These are phyloP conservation scores for Mylabris sibirica DNA, from an alignment of 2,888 invertebrate genomes.

Conservation along the genomic window DNA sequence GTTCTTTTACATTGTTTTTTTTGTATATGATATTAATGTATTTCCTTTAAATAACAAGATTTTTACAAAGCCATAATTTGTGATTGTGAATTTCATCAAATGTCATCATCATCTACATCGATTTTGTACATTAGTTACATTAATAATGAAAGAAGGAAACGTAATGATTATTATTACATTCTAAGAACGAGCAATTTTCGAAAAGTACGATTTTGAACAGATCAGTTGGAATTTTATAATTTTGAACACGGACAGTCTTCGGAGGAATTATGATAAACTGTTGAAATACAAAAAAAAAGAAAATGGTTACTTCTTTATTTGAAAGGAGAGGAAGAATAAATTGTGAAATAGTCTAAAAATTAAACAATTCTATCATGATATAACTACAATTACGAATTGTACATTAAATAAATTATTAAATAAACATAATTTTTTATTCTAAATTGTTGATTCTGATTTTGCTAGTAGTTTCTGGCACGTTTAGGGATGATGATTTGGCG, in stretches of 20 bases:
- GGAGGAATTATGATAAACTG: not conserved
- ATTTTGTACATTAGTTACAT: not conserved
- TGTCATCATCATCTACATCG: not conserved
- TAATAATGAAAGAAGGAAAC: not conserved
- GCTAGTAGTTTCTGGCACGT: too few species aligned
- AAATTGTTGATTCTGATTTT: too few species aligned
- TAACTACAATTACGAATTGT: not conserved
- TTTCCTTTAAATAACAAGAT: slow-evolving; percentile 12
- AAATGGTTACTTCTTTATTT: not conserved
- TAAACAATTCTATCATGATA: not conserved
- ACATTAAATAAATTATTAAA: not conserved
- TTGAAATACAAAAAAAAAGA: not conserved
- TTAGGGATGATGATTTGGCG: too few species aligned
- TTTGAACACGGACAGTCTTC: not conserved
- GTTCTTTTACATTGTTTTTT: slow-evolving; percentile 4
- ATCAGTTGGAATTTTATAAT: not conserved
- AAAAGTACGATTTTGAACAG: too few species aligned
- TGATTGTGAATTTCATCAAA: not conserved
- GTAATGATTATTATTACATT: not conserved
- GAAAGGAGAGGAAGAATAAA: not conserved
- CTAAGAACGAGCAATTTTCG: not conserved
- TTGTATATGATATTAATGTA: slow-evolving; percentile 8
- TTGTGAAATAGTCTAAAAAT: not conserved
- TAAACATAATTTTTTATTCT: slow-evolving; percentile 2
- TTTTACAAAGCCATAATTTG: slow-evolving; percentile 10